Evolutionary conservation across 2,113 vertebrate species (phyloP), one percentile per base, ranked within the genome.

Genomic region (Pithys albifrons): DNA sequence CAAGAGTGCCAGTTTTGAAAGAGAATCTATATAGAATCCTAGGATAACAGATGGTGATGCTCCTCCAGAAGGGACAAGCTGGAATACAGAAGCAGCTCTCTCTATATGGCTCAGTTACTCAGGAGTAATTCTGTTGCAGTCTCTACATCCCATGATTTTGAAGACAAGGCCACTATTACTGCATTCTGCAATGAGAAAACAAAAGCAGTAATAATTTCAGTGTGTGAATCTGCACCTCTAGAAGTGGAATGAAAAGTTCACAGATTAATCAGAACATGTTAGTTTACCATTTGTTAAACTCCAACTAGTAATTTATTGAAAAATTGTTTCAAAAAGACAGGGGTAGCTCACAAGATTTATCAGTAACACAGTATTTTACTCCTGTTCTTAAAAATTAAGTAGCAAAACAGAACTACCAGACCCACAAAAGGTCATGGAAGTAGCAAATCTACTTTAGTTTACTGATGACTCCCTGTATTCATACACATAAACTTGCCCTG

Each of bases 111-210:
- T 99, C 98, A 99, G 98, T 99, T 99, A 98, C 99, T 99, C 97
- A 99, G 99, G 95, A 99, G 99, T 97, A 99, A 97, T 98, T 99
- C 99, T 98, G 99, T 99, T 89, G 99, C 99, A 91, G 99, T 99
- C 97, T 99, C 99, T 98, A 99, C 99, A 55, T 99, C 99, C 99
- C 99, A 99, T 94, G 99, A 99, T 98, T 99, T 99, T 97, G 99
- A 99, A 98, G 99, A 99, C 98, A 99, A 99, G 97, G 99, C 99
- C 95, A 99, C 99, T 99, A 99, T 99, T 99, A 99, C 99, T 98
- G 99, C 99, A 96, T 99, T 99, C 99, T 99, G 98, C 73, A 88
- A 70, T 29, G 75, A 98, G 62, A 98, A 97, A 94, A 97, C 59
- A 95, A 90, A 88, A 61, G 55, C 93, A 61, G 69, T 43, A 51